Base-by-base conservation (phyloP, 64 coral and sea anemone species). In the Anthopleura sola region DNA sequence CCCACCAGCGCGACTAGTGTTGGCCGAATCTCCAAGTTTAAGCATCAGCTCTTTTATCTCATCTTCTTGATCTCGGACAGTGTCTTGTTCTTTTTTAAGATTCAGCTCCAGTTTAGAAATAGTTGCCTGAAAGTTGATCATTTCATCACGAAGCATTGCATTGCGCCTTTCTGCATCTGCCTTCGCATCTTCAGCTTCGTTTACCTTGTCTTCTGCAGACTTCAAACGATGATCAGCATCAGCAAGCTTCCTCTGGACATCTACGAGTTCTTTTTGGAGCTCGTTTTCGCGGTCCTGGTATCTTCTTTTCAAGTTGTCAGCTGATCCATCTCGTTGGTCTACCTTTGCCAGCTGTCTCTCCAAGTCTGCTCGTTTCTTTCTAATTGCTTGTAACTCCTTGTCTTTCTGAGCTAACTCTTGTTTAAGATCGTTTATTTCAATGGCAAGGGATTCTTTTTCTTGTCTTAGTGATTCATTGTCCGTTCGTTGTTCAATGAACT, bases 401-500 rank as follows among this genome's bases (percentile, higher is more conserved):
- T 91, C 84, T 29, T 84, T 49, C 78, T 86, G 37, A 19, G 84
- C 57, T 12, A 86, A 16, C 6, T 91, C 84, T 23, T n/a, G 28
- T 28, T 60, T 57, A 13, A 91, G 19, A 3, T 86, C 89, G 14
- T 53, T 53, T 31, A 83, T 49, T 62, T 96, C 90, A 39, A 88
- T 13, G 28, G 75, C 71, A 57, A 92, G 71, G 2, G 83, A 92
- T 37, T 89, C 94, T 32, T 92, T 96, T 78, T 82, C 84, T 19
- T 96, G 86, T 83, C 86, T 86, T 0, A 96, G 85, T 32, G 57
- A 64, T 33, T 87, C 87, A 23, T 92, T 96, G 1, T 96, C 90
- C 21, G 84, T 89, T 84, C 87, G 49, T 39, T 89, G 84, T 24
- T 96, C 90, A 32, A 89, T 85, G 31, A 84, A 92, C 53, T 92